Percentiles rank a stretch among this genome's conserved stretches.
phyloP scores from a whole-genome alignment of 2,888 invertebrate species.

The Heteropelma amictum region DNA sequence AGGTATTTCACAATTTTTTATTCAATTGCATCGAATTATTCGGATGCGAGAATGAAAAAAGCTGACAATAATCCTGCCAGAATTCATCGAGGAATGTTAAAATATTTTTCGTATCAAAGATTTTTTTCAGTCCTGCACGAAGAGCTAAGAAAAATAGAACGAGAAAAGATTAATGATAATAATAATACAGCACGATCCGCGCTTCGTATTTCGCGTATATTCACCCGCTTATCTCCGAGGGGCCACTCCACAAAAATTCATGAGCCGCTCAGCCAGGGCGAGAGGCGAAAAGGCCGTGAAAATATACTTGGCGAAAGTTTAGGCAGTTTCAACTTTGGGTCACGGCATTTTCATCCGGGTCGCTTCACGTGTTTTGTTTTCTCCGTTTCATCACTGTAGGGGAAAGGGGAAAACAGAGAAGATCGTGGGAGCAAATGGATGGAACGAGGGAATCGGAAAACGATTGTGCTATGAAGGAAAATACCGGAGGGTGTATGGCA shows the following conservation, averaged over 20 bases:
- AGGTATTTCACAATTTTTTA: too few relatives aligned
- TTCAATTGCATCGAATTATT: too few relatives aligned
- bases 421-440: not conserved
- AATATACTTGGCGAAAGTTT: constrained; percentile 51
- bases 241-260: constrained; percentile 53
- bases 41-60: too few relatives aligned
- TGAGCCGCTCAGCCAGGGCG: constrained; percentile 43
- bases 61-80: too few relatives aligned
- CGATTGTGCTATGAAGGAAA: constrained; percentile 48
- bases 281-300: constrained; percentile 24
- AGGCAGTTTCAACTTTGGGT: constrained; percentile 29
- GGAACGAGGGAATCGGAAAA: constrained; percentile 54
- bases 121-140: too few relatives aligned
- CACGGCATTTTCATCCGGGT: constrained; percentile 10
- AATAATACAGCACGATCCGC: constrained; percentile 6
- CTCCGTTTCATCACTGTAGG: not conserved
- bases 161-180: too few relatives aligned
- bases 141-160: too few relatives aligned
- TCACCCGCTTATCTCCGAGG: constrained; percentile 13
- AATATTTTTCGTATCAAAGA: too few relatives aligned
- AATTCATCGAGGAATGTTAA: too few relatives aligned
- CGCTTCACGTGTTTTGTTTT: not conserved
- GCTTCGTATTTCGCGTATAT: not conserved
- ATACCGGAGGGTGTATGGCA: constrained; percentile 37
- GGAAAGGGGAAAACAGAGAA: constrained; percentile 4